Evolutionary conservation across 2,888 invertebrate genomes (phyloP), one percentile per base, ranked within the genome.

Genomic region (Troides oblongomaculatus): DNA sequence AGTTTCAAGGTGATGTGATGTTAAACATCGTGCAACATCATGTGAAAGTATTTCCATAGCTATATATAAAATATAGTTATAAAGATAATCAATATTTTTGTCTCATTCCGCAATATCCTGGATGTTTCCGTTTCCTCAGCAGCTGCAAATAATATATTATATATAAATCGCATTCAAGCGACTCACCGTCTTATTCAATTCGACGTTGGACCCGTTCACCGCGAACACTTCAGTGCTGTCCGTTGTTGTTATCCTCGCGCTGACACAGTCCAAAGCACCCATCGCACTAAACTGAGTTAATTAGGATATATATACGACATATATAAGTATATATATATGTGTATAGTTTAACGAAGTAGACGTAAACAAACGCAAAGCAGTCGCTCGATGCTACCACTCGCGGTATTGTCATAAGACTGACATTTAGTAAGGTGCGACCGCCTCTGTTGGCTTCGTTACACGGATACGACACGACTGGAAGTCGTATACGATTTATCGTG

Each of bases 201-300:
- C 83, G 2, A 81, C 80, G 65, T 83, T 81, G 0, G 90, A 90
- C 14, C 82, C 79, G 39, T 80, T 85, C 12, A 87, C 83, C 0
- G 86, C 80, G 71, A 92, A 88, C 61, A 90, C 89, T 72, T 90
- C 90, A 0, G 86, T 88, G 71, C 91, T 92, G 2, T 86, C 87
- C 0, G 90, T 86, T 0, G 86, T 75, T 12, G 83, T 78, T 65
- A 88, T 84, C 76, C 77, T 81, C 4, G 74, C 76, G 62, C 79
- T 79, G 2, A 88, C 87, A 84, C 89, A 91, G 74, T 89, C 87
- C 62, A 91, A 78, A 6, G 82, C 88, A 72, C 88, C 84, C 87
- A 89, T 88, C 46, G 64, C 70, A 65, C 25, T 6, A 10, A 39
- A 39, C 10, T 10, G 8, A 39, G 39, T 39, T 39, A 39, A 39